phyloP scores from a whole-genome alignment of 2,797 vertebrate genomes.

The Crypturellus tataupa region DNA sequence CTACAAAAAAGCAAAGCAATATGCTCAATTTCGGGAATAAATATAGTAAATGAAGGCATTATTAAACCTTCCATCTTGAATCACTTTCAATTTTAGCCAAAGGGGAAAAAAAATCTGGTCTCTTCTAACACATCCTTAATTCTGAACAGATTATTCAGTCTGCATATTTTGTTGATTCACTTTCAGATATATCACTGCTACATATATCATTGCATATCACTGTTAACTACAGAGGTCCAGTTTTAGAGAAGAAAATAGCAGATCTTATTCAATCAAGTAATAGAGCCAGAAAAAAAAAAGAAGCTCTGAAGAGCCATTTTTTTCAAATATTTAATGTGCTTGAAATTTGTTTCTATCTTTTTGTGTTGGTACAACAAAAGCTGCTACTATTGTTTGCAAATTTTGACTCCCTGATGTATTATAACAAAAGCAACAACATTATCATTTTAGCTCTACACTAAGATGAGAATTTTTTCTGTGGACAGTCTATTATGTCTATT shows the following conservation, averaged over 20 bases:
- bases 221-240: background rate
- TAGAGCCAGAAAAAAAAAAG: background rate
- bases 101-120: background rate
- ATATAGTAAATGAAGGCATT: background rate
- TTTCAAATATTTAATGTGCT: background rate
- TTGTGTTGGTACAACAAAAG: background rate
- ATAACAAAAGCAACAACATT: background rate
- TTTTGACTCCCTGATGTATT: background rate
- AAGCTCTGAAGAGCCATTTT: background rate
- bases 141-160: background rate
- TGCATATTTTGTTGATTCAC: background rate
- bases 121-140: background rate
- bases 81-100: background rate
- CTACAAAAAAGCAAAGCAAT: background rate
- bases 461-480: background rate
- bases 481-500: background rate
- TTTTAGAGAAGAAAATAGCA: background rate
- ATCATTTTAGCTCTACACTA: accelerated
- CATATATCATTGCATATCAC: background rate
- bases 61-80: background rate
- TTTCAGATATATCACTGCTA: background rate
- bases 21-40: background rate
- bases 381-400: background rate
- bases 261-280: background rate
- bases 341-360: background rate